Evolutionary conservation across 2,888 invertebrate species (phyloP).

Genomic region (Caenorhabditis becei): DNA sequence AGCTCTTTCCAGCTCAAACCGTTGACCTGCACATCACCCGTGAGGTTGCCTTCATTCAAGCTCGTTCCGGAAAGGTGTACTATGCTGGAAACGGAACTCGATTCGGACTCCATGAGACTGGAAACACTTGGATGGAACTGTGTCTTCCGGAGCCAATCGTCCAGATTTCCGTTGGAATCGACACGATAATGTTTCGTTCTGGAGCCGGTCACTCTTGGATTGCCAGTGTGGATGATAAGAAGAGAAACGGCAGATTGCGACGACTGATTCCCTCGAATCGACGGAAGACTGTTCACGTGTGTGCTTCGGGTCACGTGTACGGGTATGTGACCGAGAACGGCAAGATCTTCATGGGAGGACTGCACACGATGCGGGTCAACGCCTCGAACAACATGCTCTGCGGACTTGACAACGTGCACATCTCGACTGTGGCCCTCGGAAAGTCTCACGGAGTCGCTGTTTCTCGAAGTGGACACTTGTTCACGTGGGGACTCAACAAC

Average conservation of each 20-base stretch:
- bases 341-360: slow-evolving; percentile 88
- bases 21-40: slow-evolving; percentile 92
- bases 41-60: slow-evolving; percentile 93
- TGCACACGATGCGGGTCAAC: slow-evolving; percentile 83
- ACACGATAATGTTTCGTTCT: slow-evolving; percentile 75
- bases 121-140: slow-evolving; percentile 76
- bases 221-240: slow-evolving; percentile 72
- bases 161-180: slow-evolving; percentile 72
- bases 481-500: slow-evolving; percentile 97
- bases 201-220: slow-evolving; percentile 78
- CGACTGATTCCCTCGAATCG: slow-evolving; percentile 62
- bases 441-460: slow-evolving; percentile 96
- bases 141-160: slow-evolving; percentile 77
- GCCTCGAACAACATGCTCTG: slow-evolving; percentile 64
- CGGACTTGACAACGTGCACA: slow-evolving; percentile 60
- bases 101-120: slow-evolving; percentile 84
- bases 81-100: slow-evolving; percentile 91
- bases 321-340: slow-evolving; percentile 94
- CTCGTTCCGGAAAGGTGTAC: slow-evolving; percentile 93
- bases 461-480: slow-evolving; percentile 91
- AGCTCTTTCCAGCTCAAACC: slow-evolving; percentile 81
- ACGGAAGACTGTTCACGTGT: slow-evolving; percentile 84
- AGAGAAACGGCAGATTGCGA: slow-evolving; percentile 63
- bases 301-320: slow-evolving; percentile 95
- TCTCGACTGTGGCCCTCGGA: slow-evolving; percentile 88